phyloP scores from a whole-genome alignment of 2,797 vertebrate genomes.

The Enteromius afrohamiltoni region DNA sequence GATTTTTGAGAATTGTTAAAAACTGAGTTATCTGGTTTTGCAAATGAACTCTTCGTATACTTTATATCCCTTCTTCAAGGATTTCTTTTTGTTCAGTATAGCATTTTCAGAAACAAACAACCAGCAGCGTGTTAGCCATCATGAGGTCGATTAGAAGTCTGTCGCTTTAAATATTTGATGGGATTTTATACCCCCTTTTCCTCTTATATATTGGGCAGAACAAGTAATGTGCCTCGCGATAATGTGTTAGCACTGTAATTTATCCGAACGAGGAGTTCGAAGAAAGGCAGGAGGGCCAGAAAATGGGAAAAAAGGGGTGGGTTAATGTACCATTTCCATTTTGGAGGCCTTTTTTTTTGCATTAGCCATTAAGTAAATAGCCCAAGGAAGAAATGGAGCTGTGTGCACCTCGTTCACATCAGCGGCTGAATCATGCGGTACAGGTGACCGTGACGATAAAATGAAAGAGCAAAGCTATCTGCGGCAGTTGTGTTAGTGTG shows the following conservation, averaged over 20 bases:
- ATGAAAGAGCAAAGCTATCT: conserved; percentile 34
- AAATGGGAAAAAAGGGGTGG: conserved; percentile 30
- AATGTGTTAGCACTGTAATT: conserved; percentile 69
- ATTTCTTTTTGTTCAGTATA: neutral
- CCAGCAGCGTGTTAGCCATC: neutral
- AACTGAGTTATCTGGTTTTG: too few species aligned
- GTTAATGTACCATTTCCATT: conserved; percentile 73
- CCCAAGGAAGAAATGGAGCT: conserved; percentile 66
- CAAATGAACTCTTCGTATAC: too few species aligned
- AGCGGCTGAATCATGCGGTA: conserved; percentile 58
- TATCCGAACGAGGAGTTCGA: conserved; percentile 56
- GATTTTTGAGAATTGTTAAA: too few species aligned
- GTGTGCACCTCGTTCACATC: conserved; percentile 55
- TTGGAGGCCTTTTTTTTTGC: conserved; percentile 65
- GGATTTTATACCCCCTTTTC: conserved; percentile 49
- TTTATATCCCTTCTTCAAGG: neutral
- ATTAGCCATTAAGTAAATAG: conserved; percentile 79
- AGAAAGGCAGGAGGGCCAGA: conserved; percentile 31
- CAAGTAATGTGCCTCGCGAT: conserved; percentile 68
- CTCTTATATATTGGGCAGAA: conserved; percentile 65
- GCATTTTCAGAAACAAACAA: neutral
- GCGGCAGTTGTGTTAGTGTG: neutral
- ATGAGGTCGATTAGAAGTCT: conserved; percentile 21
- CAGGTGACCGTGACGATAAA: conserved; percentile 65
- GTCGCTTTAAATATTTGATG: conserved; percentile 69